These are phyloP conservation scores for Eucriotettix oculatus DNA, from an alignment of 2,888 invertebrate genomes.

Conservation along the genomic window DNA sequence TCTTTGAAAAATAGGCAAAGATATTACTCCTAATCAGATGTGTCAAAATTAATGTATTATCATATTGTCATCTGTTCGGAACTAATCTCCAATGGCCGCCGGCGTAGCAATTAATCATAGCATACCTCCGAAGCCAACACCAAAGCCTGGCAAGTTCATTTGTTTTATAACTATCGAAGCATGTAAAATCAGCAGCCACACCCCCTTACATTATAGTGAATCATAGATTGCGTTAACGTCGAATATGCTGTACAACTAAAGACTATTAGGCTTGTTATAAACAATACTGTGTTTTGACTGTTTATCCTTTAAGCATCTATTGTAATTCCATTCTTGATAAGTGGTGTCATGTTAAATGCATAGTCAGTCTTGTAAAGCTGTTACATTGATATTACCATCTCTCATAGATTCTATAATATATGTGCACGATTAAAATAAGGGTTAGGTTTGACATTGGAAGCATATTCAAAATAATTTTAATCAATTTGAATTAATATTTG, in stretches of 20 bases:
- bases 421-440: background rate
- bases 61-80: too few species aligned
- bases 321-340: too few species aligned
- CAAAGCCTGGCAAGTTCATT: conserved; percentile 23
- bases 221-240: background rate
- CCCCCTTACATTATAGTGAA: background rate
- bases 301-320: too few species aligned
- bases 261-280: too few species aligned
- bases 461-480: background rate
- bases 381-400: background rate
- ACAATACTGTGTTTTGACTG: too few species aligned
- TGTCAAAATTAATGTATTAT: too few species aligned
- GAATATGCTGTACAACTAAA: background rate
- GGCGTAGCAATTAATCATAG: background rate
- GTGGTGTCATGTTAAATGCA: background rate
- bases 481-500: conserved; percentile 10
- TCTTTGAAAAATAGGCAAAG: too few species aligned
- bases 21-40: too few species aligned
- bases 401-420: background rate
- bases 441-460: background rate
- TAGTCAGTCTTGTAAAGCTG: background rate
- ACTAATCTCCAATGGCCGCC: background rate
- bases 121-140: conserved; percentile 22
- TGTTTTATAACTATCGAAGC: too few species aligned
- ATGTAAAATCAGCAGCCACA: too few species aligned